Conservation (phyloP, 92 coral and sea anemone genomes). For the Blastomussa wellsi region DNA sequence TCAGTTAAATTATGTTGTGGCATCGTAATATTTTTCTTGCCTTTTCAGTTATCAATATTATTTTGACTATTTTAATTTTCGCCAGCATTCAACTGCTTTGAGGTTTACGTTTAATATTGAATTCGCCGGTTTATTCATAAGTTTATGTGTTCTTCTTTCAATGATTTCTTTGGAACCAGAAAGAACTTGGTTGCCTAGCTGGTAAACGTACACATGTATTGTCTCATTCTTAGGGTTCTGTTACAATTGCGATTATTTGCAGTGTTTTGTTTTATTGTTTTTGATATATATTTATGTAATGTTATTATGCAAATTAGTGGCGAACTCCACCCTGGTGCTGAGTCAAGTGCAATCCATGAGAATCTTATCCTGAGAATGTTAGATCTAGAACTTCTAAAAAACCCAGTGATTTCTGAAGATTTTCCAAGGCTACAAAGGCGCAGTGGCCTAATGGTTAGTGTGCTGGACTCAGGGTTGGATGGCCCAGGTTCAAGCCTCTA, state of each 20-base stretch:
- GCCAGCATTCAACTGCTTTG: not conserved
- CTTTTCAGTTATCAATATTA: not conserved
- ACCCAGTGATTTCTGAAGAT: too few species aligned
- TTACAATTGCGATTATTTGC: not conserved
- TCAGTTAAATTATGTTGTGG: not conserved
- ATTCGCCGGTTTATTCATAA: not conserved
- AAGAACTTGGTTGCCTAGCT: not conserved
- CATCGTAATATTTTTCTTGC: not conserved
- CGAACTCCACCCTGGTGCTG: too few species aligned
- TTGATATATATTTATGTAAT: too few species aligned
- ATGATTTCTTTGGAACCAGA: not conserved
- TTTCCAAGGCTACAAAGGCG: too few species aligned
- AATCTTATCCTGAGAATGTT: too few species aligned
- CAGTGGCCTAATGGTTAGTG: too few species aligned
- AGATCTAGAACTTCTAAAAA: too few species aligned
- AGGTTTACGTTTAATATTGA: not conserved
- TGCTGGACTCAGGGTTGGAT: too few species aligned
- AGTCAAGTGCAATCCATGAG: too few species aligned
- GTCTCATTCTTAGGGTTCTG: too few species aligned
- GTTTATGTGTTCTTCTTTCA: not conserved
- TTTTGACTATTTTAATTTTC: not conserved
- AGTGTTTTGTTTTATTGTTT: not conserved
- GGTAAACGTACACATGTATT: not conserved
- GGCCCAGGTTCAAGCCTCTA: too few species aligned
- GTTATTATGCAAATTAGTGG: too few species aligned